Percentiles rank a stretch among this genome's conserved stretches.
Conservation (phyloP, 2,797 vertebrate species). For the Emys orbicularis region DNA sequence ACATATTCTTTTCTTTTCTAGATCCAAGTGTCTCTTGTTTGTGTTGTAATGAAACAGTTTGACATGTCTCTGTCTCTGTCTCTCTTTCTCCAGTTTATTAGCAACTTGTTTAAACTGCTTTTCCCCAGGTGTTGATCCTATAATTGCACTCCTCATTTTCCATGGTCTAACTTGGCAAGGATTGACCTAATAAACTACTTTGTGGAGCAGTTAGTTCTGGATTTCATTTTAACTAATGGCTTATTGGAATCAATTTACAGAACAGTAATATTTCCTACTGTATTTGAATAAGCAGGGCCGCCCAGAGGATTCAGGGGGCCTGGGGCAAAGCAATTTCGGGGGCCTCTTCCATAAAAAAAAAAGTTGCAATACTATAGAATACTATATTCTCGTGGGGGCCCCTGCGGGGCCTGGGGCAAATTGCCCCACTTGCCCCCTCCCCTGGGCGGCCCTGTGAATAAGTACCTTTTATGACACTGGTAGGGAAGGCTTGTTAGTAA, state of each 20-base stretch:
- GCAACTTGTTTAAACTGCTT: neutral
- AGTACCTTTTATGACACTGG: neutral
- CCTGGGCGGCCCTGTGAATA: neutral
- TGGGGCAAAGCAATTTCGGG: too few species aligned
- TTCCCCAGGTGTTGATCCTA: neutral
- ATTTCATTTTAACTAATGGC: neutral
- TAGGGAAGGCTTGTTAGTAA: neutral
- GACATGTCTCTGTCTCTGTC: neutral
- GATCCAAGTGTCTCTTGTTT: neutral
- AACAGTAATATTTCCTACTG: neutral
- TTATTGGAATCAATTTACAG: neutral
- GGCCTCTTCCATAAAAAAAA: too few species aligned
- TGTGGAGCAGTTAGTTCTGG: neutral
- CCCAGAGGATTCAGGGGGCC: too few species aligned
- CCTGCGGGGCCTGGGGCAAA: too few species aligned
- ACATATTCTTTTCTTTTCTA: neutral
- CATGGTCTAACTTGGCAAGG: too few species aligned
- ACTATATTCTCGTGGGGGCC: too few species aligned
- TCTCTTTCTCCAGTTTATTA: neutral
- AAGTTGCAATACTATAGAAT: too few species aligned
- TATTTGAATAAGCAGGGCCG: neutral
- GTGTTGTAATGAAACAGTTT: neutral
- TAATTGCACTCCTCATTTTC: neutral
- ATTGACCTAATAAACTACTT: neutral
- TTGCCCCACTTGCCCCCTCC: too few species aligned